Evolutionary conservation across 2,888 invertebrate genomes (phyloP), one percentile per base, ranked within the genome.

Genomic region (Piscicola geometra): DNA sequence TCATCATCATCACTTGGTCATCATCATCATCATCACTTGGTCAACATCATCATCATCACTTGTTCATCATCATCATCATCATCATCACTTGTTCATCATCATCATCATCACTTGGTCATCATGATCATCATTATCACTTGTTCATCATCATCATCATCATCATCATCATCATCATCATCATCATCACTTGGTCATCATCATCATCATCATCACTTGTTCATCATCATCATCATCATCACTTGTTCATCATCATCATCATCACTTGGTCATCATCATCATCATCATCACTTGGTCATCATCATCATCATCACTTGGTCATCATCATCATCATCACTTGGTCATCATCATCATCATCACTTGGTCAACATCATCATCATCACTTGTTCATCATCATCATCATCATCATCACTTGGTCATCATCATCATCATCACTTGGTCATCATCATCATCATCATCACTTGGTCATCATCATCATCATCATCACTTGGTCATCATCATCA

Each of bases 321-420:
- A 41, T 21, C 64, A 64, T 64, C 64, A 64, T 64, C 64, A 64
- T 64, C 64, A 64, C n/a, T 18, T n/a, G 5, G 21, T 64, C 64
- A 64, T 64, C 30, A 64, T 64, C 41, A 41, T 41, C 41, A 41
- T 41, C 41, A 41, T 41, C 41, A 41, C 41, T 9, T 41, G 5
- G 15, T 41, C 41, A 41, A 9, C 41, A 41, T 41, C 41, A 41
- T 15, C 41, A 41, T 41, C 41, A 41, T 41, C 41, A 41, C 41
- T 15, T 41, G 5, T 9, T 41, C 41, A 41, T 41, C 64, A 81
- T 80, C 28, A 60, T n/a, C 60, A 78, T 79, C 75, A 84, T 84
- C 81, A 82, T 81, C 41, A 41, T 41, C 41, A 41, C 15, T 9
- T 41, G 9, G 15, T 41, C 41, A 41, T 41, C 41, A 41, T 41